Conservation (phyloP, 2,113 vertebrate genomes). For the Elephantulus edwardii region DNA sequence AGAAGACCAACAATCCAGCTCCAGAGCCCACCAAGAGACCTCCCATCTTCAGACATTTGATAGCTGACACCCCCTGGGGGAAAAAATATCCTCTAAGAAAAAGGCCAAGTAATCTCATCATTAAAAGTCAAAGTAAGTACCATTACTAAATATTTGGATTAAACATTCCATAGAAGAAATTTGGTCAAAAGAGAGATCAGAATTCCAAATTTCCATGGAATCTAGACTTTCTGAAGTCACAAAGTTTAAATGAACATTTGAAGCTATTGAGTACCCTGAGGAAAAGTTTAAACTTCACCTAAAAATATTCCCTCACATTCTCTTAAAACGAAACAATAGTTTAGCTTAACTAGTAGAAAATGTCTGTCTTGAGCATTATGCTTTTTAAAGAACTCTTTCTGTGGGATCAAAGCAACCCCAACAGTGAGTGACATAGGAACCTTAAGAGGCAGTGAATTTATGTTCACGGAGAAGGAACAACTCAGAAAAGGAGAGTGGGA, state of each 20-base stretch:
- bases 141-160: neutral
- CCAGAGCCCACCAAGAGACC: constrained; percentile 90
- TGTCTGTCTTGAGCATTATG: no score
- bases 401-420: no score
- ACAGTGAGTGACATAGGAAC: no score
- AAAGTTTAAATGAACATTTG: neutral
- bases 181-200: neutral
- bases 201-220: neutral
- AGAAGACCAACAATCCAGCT: constrained; percentile 87
- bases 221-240: neutral
- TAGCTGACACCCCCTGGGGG: constrained; percentile 87
- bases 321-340: no score
- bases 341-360: no score
- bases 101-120: neutral
- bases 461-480: no score
- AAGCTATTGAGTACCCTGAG: no score
- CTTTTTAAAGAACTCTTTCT: no score
- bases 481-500: neutral
- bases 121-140: neutral
- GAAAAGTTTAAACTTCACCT: no score
- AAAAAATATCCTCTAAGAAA: constrained; percentile 53
- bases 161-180: neutral
- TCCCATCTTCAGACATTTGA: constrained; percentile 87
- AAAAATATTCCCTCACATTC: no score
- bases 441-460: no score